These are phyloP conservation scores for Elmis aenea DNA, from an alignment of 2,888 invertebrate genomes.

Conservation along the genomic window DNA sequence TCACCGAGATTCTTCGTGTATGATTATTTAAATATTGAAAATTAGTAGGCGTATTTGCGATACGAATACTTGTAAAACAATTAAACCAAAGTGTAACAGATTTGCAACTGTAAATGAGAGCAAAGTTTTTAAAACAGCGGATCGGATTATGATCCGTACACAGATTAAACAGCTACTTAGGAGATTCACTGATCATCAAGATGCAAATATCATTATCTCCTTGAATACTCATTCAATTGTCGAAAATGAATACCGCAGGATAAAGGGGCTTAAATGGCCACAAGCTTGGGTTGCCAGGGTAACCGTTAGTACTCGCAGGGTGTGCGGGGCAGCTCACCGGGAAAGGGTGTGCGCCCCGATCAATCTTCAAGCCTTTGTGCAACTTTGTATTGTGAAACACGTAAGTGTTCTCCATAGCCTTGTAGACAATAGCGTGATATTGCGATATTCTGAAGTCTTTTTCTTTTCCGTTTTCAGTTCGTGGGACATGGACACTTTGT, in stretches of 20 bases:
- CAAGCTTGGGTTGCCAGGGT: conserved; percentile 42
- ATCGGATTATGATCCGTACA: conserved; percentile 14
- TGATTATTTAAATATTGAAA: too few species aligned
- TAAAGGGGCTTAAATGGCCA: conserved; percentile 44
- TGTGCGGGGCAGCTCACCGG: conserved; percentile 32
- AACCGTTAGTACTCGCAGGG: conserved; percentile 30
- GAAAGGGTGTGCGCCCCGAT: conserved; percentile 44
- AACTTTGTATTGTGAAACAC: conserved; percentile 39
- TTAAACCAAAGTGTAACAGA: too few species aligned
- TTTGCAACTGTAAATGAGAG: too few species aligned
- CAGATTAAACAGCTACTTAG: conserved; percentile 36
- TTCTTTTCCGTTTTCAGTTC: conserved; percentile 9
- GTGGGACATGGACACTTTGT: too few species aligned
- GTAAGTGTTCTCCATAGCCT: conserved; percentile 33
- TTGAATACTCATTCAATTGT: conserved; percentile 47
- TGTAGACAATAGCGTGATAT: conserved; percentile 26
- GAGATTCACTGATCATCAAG: conserved; percentile 38
- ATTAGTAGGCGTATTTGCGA: too few species aligned
- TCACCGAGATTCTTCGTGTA: too few species aligned
- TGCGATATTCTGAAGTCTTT: conserved; percentile 13
- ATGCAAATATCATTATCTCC: conserved; percentile 47
- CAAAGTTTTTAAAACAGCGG: too few species aligned
- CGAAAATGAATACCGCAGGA: conserved; percentile 44
- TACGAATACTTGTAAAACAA: too few species aligned
- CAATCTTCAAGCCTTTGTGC: conserved; percentile 43